Evolutionary conservation across 2,113 vertebrate species (phyloP).

Genomic region (Phoxinus phoxinus): DNA sequence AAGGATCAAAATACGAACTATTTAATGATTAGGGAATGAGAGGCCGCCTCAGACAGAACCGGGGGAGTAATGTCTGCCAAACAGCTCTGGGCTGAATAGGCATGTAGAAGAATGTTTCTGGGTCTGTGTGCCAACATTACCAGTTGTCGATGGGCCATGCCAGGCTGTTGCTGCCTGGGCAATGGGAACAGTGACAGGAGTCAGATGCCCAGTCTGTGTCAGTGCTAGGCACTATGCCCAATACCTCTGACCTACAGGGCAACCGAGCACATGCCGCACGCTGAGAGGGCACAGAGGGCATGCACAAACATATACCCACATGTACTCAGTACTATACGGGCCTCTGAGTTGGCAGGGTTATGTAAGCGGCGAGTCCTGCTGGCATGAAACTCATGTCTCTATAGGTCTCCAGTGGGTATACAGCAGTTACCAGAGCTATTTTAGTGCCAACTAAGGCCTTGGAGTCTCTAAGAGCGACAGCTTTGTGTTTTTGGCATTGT

Average conservation of each 20-base stretch:
- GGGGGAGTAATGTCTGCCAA: constrained; percentile 66
- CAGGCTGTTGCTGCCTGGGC: constrained; percentile 62
- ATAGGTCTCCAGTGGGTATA: constrained; percentile 36
- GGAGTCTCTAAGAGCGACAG: background rate
- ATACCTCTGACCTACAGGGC: constrained; percentile 69
- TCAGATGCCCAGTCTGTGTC: constrained; percentile 71
- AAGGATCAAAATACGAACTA: constrained; percentile 48
- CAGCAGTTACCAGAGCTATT: constrained; percentile 14
- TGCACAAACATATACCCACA: constrained; percentile 44
- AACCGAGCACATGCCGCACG: constrained; percentile 54
- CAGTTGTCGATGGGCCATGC: constrained; percentile 69
- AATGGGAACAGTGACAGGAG: constrained; percentile 66
- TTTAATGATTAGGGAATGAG: constrained; percentile 75
- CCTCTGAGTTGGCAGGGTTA: constrained; percentile 49
- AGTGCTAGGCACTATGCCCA: constrained; percentile 66
- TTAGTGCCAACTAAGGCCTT: background rate
- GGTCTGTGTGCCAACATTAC: constrained; percentile 72
- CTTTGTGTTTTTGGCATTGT: constrained; percentile 17
- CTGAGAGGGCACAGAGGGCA: constrained; percentile 63
- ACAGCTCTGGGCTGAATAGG: constrained; percentile 66
- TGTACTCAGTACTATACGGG: constrained; percentile 50
- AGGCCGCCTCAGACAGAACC: constrained; percentile 60
- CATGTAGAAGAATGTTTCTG: constrained; percentile 77
- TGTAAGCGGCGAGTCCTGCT: constrained; percentile 42
- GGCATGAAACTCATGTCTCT: constrained; percentile 39